A percentile compares a stretch with the other conserved stretches of the same genome.
Conservation (phyloP, 2,113 vertebrate genomes). For the Myrmophylax atrothorax region DNA sequence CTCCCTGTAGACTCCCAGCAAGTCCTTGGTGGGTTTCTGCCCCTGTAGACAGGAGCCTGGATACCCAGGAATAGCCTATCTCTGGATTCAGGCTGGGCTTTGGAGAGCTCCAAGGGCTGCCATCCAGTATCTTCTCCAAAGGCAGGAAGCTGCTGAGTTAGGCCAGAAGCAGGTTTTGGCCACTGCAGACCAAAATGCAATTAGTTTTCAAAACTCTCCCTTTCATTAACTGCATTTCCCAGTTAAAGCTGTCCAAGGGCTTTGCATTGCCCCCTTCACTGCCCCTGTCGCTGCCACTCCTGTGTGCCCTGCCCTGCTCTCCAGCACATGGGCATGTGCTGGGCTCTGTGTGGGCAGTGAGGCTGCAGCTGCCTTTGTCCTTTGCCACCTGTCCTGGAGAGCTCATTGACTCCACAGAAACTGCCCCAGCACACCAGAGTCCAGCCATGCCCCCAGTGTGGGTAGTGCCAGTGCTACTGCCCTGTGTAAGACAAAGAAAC, state of each 20-base stretch:
- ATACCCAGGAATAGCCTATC: background rate
- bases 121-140: background rate
- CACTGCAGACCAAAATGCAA: constrained; percentile 39
- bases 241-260: background rate
- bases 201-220: background rate
- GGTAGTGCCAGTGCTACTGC: background rate
- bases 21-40: background rate
- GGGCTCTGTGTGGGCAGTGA: background rate
- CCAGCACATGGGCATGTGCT: background rate
- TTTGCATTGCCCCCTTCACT: background rate
- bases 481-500: background rate
- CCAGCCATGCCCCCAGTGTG: background rate
- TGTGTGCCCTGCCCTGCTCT: background rate
- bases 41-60: background rate
- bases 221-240: background rate
- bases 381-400: background rate
- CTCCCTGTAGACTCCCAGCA: background rate
- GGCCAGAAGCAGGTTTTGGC: constrained; percentile 38
- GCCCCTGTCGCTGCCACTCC: background rate
- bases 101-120: background rate
- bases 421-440: background rate
- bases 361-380: background rate
- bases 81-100: background rate
- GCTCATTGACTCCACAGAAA: background rate
- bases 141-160: constrained; percentile 48